phyloP scores from a whole-genome alignment of 2,888 invertebrate genomes.

The Balanococcus diminutus region DNA sequence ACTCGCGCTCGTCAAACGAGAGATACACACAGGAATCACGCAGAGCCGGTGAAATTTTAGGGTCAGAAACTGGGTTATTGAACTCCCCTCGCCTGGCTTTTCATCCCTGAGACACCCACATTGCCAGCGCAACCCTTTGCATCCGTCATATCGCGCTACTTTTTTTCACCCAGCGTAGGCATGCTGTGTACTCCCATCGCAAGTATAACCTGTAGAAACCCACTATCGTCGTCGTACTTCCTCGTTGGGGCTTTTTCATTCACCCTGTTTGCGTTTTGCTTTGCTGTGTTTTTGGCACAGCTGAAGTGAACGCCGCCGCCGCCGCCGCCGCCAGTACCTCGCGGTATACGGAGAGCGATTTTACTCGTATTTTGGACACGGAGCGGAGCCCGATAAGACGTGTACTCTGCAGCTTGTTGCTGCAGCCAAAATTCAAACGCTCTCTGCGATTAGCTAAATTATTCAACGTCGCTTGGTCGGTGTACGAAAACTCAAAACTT shows the following conservation, averaged over 20 bases:
- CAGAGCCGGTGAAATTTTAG: constrained; percentile 26
- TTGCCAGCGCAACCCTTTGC: constrained; percentile 32
- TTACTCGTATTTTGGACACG: too few relatives aligned
- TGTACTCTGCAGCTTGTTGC: neutral
- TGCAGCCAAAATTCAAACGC: neutral
- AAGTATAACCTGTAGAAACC: constrained; percentile 31
- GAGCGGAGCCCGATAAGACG: too few relatives aligned
- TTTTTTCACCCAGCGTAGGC: constrained; percentile 29
- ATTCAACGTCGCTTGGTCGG: neutral
- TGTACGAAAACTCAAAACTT: neutral
- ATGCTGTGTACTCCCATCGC: neutral
- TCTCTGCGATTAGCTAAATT: constrained; percentile 6
- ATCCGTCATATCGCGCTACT: constrained; percentile 25
- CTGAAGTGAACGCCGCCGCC: too few relatives aligned
- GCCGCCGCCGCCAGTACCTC: too few relatives aligned
- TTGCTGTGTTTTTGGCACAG: neutral
- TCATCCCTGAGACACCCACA: constrained; percentile 26
- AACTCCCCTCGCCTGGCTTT: constrained; percentile 15
- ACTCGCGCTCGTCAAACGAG: neutral
- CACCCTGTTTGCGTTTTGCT: neutral
- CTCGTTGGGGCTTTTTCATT: neutral
- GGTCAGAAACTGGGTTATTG: constrained; percentile 37
- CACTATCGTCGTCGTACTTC: neutral
- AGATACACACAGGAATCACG: constrained; percentile 16
- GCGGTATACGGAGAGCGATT: too few relatives aligned